These are phyloP conservation scores for Cynoglossus semilaevis DNA, from an alignment of 2,113 vertebrate species.

Conservation along the genomic window DNA sequence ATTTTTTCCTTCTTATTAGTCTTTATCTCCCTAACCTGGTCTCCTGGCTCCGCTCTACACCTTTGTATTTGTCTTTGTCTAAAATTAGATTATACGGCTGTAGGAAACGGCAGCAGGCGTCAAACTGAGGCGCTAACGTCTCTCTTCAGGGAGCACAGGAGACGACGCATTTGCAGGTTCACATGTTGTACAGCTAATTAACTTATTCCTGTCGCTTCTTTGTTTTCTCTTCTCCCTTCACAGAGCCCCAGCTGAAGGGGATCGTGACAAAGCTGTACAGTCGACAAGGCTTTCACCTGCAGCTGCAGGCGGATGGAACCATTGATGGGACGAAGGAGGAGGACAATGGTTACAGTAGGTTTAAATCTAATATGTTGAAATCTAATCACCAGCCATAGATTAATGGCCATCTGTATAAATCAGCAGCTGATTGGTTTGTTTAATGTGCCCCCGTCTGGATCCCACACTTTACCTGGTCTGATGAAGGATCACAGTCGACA, in stretches of 20 bases:
- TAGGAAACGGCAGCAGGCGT: neutral
- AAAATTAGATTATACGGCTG: slow-evolving; percentile 9
- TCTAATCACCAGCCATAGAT: neutral
- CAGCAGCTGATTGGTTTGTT: too few relatives aligned
- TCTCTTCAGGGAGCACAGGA: neutral
- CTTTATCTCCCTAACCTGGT: too few relatives aligned
- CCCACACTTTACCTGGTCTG: too few relatives aligned
- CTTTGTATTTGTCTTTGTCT: neutral
- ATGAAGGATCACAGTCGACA: too few relatives aligned
- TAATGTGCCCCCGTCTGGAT: too few relatives aligned
- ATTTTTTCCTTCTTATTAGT: too few relatives aligned
- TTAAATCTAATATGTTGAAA: slow-evolving; percentile 9
- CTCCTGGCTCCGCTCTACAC: neutral
- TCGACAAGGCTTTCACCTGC: slow-evolving; percentile 98
- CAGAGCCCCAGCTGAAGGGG: slow-evolving; percentile 99
- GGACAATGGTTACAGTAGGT: slow-evolving; percentile 97
- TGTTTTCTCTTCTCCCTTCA: slow-evolving; percentile 47
- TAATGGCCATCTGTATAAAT: too few relatives aligned
- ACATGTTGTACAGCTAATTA: neutral
- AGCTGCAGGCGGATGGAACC: slow-evolving; percentile 97
- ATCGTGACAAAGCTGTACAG: slow-evolving; percentile 99
- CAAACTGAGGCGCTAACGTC: neutral
- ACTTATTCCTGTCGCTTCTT: slow-evolving; percentile 22
- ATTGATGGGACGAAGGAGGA: slow-evolving; percentile 99
- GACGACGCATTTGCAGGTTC: neutral